Percentiles rank a stretch among this genome's conserved stretches.
Conservation (phyloP, 2,797 vertebrate species). For the Sebastes steindachneri region DNA sequence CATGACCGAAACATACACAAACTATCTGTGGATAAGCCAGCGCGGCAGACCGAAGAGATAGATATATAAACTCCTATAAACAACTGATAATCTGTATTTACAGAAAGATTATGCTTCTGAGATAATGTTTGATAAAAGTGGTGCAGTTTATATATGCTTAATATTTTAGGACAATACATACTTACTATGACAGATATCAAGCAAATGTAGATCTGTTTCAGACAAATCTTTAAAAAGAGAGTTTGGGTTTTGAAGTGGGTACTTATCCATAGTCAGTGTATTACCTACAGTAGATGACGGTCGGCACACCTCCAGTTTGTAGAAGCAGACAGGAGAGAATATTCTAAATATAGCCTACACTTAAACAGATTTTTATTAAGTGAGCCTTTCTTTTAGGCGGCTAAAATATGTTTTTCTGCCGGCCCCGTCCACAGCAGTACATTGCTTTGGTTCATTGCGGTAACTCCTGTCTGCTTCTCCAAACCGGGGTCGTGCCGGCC, state of each 20-base stretch:
- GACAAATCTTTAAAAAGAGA: not conserved
- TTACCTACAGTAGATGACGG: not conserved
- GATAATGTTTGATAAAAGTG: not conserved
- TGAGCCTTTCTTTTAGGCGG: too few species aligned
- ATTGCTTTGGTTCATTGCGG: too few species aligned
- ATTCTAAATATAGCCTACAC: too few species aligned
- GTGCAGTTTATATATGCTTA: not conserved
- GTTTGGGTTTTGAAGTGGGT: too few species aligned
- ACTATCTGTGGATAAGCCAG: conserved; percentile 1
- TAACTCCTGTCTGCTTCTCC: too few species aligned
- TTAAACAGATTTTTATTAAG: too few species aligned
- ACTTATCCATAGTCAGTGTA: too few species aligned
- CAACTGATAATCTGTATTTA: not conserved
- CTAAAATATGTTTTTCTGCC: too few species aligned
- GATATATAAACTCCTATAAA: not conserved
- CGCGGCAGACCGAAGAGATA: not conserved
- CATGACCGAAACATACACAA: conserved; percentile 8
- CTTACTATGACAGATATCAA: not conserved
- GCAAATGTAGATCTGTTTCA: not conserved
- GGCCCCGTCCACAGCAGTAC: too few species aligned
- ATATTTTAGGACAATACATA: not conserved
- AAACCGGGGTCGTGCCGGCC: too few species aligned
- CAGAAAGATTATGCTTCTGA: not conserved
- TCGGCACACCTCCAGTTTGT: not conserved
- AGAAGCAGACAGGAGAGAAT: not conserved